Conservation (phyloP, 1,140 invertebrate genomes). For the Drosophila pectinifera region DNA sequence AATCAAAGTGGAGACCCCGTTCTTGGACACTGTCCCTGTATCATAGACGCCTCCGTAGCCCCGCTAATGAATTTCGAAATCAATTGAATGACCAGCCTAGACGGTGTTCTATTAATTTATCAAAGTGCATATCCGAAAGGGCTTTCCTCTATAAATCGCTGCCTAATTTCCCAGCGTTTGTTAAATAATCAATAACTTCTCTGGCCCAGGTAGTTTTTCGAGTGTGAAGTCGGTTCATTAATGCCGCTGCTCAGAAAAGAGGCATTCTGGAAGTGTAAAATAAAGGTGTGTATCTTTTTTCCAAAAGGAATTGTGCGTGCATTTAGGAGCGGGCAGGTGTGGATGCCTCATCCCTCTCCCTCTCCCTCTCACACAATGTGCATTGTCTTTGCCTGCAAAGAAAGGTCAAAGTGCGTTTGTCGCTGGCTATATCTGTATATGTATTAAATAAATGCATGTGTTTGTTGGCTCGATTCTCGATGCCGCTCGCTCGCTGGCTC, state of each 20-base stretch:
- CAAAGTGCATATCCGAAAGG: constrained; percentile 68
- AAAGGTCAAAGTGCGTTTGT: constrained; percentile 76
- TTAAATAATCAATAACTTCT: constrained; percentile 79
- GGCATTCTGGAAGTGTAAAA: constrained; percentile 72
- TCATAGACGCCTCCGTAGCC: constrained; percentile 45
- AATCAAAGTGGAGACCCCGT: constrained; percentile 42
- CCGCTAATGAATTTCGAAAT: constrained; percentile 80
- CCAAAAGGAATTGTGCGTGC: constrained; percentile 65
- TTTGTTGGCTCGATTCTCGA: constrained; percentile 15
- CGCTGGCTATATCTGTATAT: constrained; percentile 39
- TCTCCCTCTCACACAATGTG: constrained; percentile 53
- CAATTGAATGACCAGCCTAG: constrained; percentile 69
- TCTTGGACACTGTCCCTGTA: constrained; percentile 43
- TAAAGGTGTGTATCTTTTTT: constrained; percentile 74
- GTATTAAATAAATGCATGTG: constrained; percentile 1
- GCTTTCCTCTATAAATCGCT: constrained; percentile 77
- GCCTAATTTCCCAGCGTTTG: constrained; percentile 77
- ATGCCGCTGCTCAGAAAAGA: constrained; percentile 48
- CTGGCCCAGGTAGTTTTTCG: constrained; percentile 35
- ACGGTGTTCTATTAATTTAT: constrained; percentile 80
- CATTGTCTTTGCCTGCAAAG: constrained; percentile 61
- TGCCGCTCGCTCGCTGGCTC: constrained; percentile 1
- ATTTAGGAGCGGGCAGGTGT: constrained; percentile 65
- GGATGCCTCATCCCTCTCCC: constrained; percentile 16
- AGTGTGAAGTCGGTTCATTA: constrained; percentile 79